A percentile compares a stretch with the other conserved stretches of the same genome.
These are phyloP conservation scores for Trogon melanurus DNA, from an alignment of 2,113 vertebrate genomes.

Conservation along the genomic window DNA sequence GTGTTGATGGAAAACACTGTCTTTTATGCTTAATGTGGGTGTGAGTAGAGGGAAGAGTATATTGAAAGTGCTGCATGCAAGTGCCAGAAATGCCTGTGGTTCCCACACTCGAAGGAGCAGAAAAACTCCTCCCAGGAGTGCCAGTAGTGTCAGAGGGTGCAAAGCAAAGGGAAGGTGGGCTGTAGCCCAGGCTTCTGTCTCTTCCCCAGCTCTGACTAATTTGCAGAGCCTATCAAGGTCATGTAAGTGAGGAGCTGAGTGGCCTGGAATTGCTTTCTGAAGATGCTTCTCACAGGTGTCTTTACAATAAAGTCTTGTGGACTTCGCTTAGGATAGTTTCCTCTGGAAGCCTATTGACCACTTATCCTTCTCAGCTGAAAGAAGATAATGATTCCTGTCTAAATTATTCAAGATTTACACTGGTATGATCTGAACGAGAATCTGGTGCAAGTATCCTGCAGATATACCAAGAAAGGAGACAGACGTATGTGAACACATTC, in stretches of 20 bases:
- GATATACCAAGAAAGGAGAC: neutral
- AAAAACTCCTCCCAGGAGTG: neutral
- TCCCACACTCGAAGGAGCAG: constrained; percentile 15
- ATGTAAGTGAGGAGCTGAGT: neutral
- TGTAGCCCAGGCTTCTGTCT: neutral
- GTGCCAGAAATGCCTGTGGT: constrained; percentile 47
- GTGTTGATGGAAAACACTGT: constrained; percentile 52
- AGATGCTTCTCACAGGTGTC: neutral
- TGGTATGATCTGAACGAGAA: neutral
- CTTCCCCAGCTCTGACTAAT: neutral
- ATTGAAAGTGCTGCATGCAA: neutral
- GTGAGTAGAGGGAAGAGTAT: constrained; percentile 22
- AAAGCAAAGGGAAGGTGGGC: neutral
- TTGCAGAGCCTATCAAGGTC: neutral
- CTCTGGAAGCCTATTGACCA: neutral
- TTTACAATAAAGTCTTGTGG: neutral
- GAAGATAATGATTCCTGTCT: neutral
- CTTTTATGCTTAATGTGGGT: constrained; percentile 37
- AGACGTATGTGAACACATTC: neutral
- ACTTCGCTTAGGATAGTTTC: neutral
- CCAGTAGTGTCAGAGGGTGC: neutral
- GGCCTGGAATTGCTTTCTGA: neutral
- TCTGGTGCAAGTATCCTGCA: neutral
- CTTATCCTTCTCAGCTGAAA: neutral
- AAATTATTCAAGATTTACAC: constrained; percentile 14